Conservation (phyloP, 2,797 vertebrate species). For the Coilia nasus region DNA sequence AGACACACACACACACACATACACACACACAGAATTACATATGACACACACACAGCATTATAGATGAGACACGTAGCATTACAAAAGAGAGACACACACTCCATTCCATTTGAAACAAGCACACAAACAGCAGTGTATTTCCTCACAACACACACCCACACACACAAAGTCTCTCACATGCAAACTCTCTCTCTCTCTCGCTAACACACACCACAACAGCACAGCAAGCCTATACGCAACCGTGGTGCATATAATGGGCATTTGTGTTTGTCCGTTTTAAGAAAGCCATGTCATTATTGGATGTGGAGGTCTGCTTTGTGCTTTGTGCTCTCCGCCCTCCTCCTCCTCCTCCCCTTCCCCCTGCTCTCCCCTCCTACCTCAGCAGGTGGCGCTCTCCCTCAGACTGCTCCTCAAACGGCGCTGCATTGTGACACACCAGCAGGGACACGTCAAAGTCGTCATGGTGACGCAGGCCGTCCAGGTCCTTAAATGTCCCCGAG, state of each 20-base stretch:
- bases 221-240: too few species aligned
- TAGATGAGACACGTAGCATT: too few species aligned
- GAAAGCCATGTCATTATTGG: too few species aligned
- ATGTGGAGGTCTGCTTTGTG: neutral
- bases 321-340: neutral
- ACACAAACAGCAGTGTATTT: neutral
- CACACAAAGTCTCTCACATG: too few species aligned
- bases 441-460: conserved; percentile 97
- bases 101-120: too few species aligned
- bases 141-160: too few species aligned
- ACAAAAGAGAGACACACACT: too few species aligned
- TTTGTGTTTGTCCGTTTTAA: neutral
- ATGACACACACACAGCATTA: neutral
- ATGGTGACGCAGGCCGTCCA: conserved; percentile 91
- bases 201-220: too few species aligned
- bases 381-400: conserved; percentile 92
- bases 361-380: conserved; percentile 70
- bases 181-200: too few species aligned
- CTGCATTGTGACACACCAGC: conserved; percentile 92
- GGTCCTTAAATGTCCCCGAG: conserved; percentile 90
- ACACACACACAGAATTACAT: neutral
- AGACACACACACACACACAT: neutral
- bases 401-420: conserved; percentile 93
- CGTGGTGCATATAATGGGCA: neutral
- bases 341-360: neutral